These are phyloP conservation scores for Lepilemur septentrionalis DNA, from an alignment of 2,797 vertebrate species.

Conservation along the genomic window DNA sequence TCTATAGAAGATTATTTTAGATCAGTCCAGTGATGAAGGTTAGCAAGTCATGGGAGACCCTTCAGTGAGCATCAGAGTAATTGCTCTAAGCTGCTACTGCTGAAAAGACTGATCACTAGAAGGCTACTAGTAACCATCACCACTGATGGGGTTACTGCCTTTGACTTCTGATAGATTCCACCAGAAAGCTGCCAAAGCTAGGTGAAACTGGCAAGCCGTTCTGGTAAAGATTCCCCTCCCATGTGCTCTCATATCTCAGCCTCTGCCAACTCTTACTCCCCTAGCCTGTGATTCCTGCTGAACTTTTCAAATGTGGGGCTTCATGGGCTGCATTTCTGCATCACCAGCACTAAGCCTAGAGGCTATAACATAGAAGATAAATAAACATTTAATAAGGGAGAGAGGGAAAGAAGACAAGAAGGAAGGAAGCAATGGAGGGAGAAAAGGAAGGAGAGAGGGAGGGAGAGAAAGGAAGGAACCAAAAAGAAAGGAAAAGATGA, in stretches of 20 bases:
- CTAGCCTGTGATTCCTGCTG: not conserved
- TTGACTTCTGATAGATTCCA: not conserved
- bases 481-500: not conserved
- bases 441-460: not conserved
- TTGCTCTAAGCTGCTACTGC: not conserved
- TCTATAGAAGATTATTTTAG: not conserved
- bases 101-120: not conserved
- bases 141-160: not conserved
- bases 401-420: not conserved
- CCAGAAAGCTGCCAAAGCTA: not conserved
- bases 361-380: not conserved
- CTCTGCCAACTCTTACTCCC: not conserved
- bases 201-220: not conserved
- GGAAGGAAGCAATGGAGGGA: not conserved
- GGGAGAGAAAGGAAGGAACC: not conserved
- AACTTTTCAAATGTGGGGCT: not conserved
- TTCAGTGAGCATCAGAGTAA: not conserved
- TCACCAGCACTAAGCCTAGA: not conserved
- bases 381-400: not conserved
- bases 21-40: not conserved
- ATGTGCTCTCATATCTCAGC: not conserved
- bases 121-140: not conserved
- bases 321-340: not conserved
- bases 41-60: not conserved
- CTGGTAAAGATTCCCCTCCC: not conserved